These are phyloP conservation scores for Heptranchias perlo DNA, from an alignment of 2,113 vertebrate genomes.

Conservation along the genomic window DNA sequence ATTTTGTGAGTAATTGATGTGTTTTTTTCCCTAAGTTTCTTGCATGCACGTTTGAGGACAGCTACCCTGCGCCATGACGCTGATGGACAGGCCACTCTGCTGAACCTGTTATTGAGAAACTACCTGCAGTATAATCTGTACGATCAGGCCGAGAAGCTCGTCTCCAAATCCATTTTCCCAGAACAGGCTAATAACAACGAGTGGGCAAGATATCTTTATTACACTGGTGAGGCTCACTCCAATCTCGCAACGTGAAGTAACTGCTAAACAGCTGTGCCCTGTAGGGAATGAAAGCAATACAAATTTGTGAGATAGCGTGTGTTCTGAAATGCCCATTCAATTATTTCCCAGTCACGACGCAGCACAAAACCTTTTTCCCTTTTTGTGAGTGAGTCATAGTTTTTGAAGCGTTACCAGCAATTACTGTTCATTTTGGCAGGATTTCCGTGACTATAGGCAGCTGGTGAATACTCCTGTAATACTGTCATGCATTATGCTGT, in stretches of 20 bases:
- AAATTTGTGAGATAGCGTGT: neutral
- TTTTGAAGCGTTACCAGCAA: neutral
- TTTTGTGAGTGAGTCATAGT: neutral
- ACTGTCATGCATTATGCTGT: neutral
- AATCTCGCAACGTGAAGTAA: neutral
- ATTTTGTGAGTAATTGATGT: neutral
- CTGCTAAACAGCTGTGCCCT: neutral
- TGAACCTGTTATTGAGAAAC: conserved; percentile 93
- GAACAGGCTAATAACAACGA: conserved; percentile 98
- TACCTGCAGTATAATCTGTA: conserved; percentile 94
- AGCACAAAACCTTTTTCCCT: neutral
- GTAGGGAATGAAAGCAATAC: neutral
- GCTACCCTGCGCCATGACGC: conserved; percentile 87
- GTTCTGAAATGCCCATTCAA: neutral
- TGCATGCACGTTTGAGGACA: conserved; percentile 85
- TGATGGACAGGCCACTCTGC: conserved; percentile 86
- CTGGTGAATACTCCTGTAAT: neutral
- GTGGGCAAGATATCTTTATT: conserved; percentile 97
- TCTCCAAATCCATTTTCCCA: conserved; percentile 91
- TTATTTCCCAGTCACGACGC: neutral
- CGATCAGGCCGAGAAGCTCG: conserved; percentile 93
- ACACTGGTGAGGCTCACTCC: conserved; percentile 72
- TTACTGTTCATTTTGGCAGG: neutral
- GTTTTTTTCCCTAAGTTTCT: conserved; percentile 55
- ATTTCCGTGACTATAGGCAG: neutral